Percentiles rank a stretch among this genome's conserved stretches.
phyloP scores from a whole-genome alignment of 2,797 vertebrate species.

The Taenioides sp. region DNA sequence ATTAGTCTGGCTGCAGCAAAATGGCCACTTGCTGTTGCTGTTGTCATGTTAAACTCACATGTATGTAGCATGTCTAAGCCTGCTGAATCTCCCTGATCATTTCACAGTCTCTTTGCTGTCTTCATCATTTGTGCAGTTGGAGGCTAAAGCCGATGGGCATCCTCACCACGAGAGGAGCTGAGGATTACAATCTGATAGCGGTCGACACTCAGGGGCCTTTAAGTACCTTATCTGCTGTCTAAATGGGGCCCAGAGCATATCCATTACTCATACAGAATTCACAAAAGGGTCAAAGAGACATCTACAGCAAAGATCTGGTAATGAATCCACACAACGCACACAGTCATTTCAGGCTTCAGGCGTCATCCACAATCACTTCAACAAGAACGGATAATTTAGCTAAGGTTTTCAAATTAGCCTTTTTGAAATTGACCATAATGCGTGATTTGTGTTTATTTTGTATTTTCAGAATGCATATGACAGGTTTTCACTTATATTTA shows the following conservation, averaged over 20 bases:
- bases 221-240: slow-evolving; percentile 60
- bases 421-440: background rate
- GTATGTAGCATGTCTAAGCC: background rate
- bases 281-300: slow-evolving; percentile 53
- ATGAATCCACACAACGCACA: slow-evolving; percentile 40
- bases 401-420: background rate
- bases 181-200: slow-evolving; percentile 62
- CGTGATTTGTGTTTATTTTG: background rate
- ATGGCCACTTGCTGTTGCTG: background rate
- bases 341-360: slow-evolving; percentile 26
- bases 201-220: slow-evolving; percentile 52
- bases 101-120: slow-evolving; percentile 11
- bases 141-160: slow-evolving; percentile 21
- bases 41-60: background rate
- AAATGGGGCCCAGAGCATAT: slow-evolving; percentile 62
- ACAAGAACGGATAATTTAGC: background rate
- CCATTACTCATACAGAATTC: slow-evolving; percentile 60
- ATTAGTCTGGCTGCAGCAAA: background rate
- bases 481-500: no score
- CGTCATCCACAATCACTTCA: slow-evolving; percentile 13
- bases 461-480: background rate
- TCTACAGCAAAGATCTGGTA: slow-evolving; percentile 44
- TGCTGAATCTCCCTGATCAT: background rate
- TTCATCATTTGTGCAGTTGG: slow-evolving; percentile 22
- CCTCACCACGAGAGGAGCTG: slow-evolving; percentile 39